These are phyloP conservation scores for Calyptommatus sinebrachiatus DNA, from an alignment of 2,113 vertebrate genomes.

Conservation along the genomic window DNA sequence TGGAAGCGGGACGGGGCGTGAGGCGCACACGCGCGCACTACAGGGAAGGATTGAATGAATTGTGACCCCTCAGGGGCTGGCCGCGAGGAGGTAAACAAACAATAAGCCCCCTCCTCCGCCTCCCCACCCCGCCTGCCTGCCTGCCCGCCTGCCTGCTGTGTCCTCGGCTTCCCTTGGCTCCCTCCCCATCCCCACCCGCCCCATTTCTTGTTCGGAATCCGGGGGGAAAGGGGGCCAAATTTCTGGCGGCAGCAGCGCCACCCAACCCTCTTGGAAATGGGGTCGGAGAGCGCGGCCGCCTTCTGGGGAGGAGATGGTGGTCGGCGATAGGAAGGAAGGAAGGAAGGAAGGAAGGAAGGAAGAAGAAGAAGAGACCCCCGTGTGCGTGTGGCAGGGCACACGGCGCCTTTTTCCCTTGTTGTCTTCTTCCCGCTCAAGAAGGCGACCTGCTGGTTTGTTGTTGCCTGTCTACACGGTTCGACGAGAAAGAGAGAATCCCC, in stretches of 20 bases:
- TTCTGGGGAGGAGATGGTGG: neutral
- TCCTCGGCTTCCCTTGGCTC: constrained; percentile 2
- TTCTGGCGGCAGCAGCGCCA: neutral
- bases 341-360: too few relatives aligned
- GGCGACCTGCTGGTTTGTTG: too few relatives aligned
- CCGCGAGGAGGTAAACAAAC: constrained; percentile 32
- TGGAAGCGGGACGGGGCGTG: neutral
- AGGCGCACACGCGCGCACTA: neutral
- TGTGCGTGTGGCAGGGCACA: too few relatives aligned
- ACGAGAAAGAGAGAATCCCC: neutral
- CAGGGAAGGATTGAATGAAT: neutral
- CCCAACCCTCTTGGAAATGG: neutral
- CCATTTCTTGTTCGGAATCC: neutral
- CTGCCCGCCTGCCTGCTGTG: neutral
- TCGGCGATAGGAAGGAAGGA: constrained; percentile 1
- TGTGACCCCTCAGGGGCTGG: constrained; percentile 1
- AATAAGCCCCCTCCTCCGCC: neutral
- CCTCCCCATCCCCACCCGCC: neutral
- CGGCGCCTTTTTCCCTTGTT: too few relatives aligned
- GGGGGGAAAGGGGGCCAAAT: neutral
- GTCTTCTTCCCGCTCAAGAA: neutral
- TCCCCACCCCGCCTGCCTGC: too few relatives aligned
- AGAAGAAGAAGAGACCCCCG: neutral
- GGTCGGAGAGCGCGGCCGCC: neutral
- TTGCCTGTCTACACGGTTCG: neutral